Base-by-base conservation (phyloP, 1,140 invertebrate genomes). In the Littorina saxatilis region DNA sequence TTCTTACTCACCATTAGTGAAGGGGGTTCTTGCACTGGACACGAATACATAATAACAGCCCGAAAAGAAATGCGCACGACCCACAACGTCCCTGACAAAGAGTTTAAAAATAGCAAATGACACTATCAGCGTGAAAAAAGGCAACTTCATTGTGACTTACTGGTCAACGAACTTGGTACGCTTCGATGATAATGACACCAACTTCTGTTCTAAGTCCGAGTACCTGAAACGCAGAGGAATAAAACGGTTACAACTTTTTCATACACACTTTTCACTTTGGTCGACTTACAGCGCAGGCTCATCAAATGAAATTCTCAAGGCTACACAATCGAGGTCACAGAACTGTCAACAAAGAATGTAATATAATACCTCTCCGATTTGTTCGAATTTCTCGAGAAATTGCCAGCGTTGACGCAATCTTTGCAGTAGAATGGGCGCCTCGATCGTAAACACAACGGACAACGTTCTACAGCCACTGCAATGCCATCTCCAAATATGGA, bases 361-460 rank as follows among this genome's bases (percentile, higher is more conserved):
- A 20, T 27, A 32, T 23, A 32, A 32, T 68, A 68, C 66, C 66
- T 68, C 39, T 68, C 66, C 66, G 66, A 39, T 20, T 68, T 35
- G 35, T 23, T 20, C 0, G 37, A 35, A 68, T 32, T 68, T 68
- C 23, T 68, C 17, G 66, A 68, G 35, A 68, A 68, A 68, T 68
- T 68, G 66, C 66, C 66, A 13, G 66, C 23, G 13, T 68, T 68
- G 66, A 68, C 66, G 39, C 66, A 68, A n/a, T 68, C 32, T 68
- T 68, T 68, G 66, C 66, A 68, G 66, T 68, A 32, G 17, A 68
- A 68, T 39, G 66, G 66, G 35, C 66, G 66, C 35, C 35, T 68
- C 15, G 66, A 68, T 39, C 66, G 66, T 39, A 68, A 37, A 68
- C 66, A 68, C 0, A 68, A 32, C 35, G 66, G 66, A 39, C 66